Base-by-base conservation (phyloP, 2,797 vertebrate species). In the Scomberomorus guttatus region DNA sequence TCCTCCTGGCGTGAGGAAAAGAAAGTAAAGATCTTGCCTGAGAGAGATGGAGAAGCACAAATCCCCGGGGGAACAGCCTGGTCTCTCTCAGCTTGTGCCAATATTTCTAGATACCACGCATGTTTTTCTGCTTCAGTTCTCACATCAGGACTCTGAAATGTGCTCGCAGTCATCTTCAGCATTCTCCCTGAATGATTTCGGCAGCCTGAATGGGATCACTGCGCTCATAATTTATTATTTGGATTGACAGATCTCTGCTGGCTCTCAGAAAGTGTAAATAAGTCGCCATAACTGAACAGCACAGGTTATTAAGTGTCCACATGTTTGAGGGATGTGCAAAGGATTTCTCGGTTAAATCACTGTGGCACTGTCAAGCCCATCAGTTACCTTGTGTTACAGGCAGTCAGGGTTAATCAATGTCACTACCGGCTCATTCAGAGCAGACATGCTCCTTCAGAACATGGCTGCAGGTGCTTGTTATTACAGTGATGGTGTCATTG, bases 371-470 rank as follows among this genome's bases (percentile, higher is more conserved):
- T 86, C 29, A 51, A 72, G 66, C 72, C 87, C 75, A 80, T 86
- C 87, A 72, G 78, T 83, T 88, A 84, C 83, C 84, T 59, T 62
- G 69, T 72, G 85, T 84, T 81, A 84, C 80, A 82, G 85, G 78
- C 81, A 8, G 79, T 91, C 92, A 80, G 89, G 83, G 89, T 90
- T 91, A 86, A 93, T 93, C 91, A 92, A 74, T 88, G 90, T 93
- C 88, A 85, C 83, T 54, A 2, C n/a, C 77, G 10, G 48, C 56
- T 81, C 81, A 55, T 79, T 87, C 68, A 54, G 64, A 77, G 81
- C 82, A 85, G 83, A 75, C 87, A 57, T 37, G 82, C 85, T 81
- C 65, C 80, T 87, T 86, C 86, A 75, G 63, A 58, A 78, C 65
- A 66, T 64, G 80, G 87, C 89, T 91, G 85, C 92, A 91, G 92